Conservation (phyloP, 2,888 invertebrate genomes). For the Rhingia campestris region DNA sequence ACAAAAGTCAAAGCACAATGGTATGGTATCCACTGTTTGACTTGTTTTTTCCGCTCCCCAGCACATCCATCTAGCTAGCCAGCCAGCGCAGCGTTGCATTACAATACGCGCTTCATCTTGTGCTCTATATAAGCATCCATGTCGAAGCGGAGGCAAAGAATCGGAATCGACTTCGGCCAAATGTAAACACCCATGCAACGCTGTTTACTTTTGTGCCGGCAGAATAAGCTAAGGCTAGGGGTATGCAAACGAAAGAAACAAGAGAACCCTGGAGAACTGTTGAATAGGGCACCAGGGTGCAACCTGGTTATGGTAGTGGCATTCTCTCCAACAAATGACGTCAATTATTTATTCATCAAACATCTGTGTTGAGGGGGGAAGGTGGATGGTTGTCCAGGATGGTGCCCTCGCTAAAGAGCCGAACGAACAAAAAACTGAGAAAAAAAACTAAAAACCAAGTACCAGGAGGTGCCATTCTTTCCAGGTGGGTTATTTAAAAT, state of each 20-base stretch:
- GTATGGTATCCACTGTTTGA: constrained; percentile 56
- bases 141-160: constrained; percentile 36
- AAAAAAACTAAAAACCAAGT: background rate
- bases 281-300: constrained; percentile 62
- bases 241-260: constrained; percentile 56
- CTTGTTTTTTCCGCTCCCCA: constrained; percentile 31
- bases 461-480: constrained; percentile 10
- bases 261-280: constrained; percentile 32
- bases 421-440: constrained; percentile 38
- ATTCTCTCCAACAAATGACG: constrained; percentile 63
- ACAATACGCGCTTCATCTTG: background rate
- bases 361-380: constrained; percentile 34
- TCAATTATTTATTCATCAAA: constrained; percentile 74
- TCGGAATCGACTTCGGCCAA: constrained; percentile 64
- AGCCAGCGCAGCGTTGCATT: too few relatives aligned
- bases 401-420: constrained; percentile 37
- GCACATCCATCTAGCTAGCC: background rate
- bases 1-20: constrained; percentile 64
- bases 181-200: constrained; percentile 23
- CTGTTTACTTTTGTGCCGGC: constrained; percentile 60
- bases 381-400: constrained; percentile 10
- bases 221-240: constrained; percentile 39
- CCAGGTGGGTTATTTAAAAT: constrained; percentile 63
- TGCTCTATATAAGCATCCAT: constrained; percentile 13
- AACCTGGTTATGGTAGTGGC: constrained; percentile 45